Base-by-base conservation (phyloP, 2,888 invertebrate species). In the Polia nebulosa region DNA sequence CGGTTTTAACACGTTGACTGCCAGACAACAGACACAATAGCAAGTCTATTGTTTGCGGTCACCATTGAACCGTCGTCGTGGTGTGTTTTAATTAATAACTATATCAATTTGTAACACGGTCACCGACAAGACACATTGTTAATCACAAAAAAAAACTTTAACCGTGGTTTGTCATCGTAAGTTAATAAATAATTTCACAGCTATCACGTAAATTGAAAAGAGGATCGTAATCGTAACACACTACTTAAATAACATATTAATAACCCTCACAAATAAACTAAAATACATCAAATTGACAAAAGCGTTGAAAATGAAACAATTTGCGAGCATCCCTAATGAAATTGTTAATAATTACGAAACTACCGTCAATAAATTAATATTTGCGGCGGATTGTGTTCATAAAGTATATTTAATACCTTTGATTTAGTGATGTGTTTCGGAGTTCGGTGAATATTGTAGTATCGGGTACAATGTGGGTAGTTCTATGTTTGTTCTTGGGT, bases 361-460 rank as follows among this genome's bases (percentile, higher is more conserved):
- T 49, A 44, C 6, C 13, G 32, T 25, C 59, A 51, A 73, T 73
- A 78, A 78, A 63, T 76, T 68, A 63, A 52, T 73, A 63, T 73
- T 78, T 68, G 52, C 29, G 61, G 51, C 15, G 39, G 61, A 67
- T 76, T 59, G 11, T 56, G 59, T 32, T 45, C 67, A 56, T 66
- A 58, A 59, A 72, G 15, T 62, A 67, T 67, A 59, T 51, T 77
- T 62, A 76, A 77, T 59, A 45, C 41, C 34, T 58, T 67, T 77
- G 66, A 77, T 77, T 72, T 72, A 72, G 55, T 67, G 34, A 41
- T 41, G 39, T 72, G 44, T 44, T 29, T 22, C 25, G 32, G 15
- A 51, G 36, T 72, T 55, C 32, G 22, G 29, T 36, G 29, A 64
- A 72, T 72, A 72, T 56, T 71, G n/a, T 56, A 51, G 17, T 17